Evolutionary conservation across 2,888 invertebrate genomes (phyloP).

Genomic region (Athalia rosae): DNA sequence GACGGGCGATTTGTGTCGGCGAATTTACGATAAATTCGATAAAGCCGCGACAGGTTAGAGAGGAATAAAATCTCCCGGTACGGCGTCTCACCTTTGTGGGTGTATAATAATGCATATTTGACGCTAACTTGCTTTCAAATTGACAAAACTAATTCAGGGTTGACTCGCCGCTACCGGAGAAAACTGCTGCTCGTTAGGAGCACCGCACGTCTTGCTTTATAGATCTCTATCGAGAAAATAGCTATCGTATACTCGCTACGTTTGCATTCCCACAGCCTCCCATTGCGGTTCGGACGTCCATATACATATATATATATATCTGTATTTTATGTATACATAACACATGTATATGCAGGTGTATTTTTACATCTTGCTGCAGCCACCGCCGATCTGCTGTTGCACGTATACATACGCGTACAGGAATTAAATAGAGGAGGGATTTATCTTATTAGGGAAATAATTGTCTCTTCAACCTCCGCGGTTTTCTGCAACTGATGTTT

Average conservation of each 20-base stretch:
- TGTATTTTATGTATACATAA: no score
- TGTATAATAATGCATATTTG: not conserved
- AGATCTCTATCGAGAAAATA: constrained; percentile 38
- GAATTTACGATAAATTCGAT: constrained; percentile 15
- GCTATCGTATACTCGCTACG: constrained; percentile 27
- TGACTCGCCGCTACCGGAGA: not conserved
- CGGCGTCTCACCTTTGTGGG: constrained; percentile 13
- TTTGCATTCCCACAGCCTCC: constrained; percentile 40
- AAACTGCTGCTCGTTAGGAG: constrained; percentile 35
- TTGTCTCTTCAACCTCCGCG: not conserved
- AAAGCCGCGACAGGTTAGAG: constrained; percentile 10
- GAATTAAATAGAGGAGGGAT: not conserved
- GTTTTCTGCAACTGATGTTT: not conserved
- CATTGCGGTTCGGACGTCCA: no score
- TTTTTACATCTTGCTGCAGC: no score
- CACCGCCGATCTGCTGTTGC: no score
- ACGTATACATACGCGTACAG: no score
- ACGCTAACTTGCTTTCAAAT: constrained; percentile 32
- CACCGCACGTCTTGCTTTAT: constrained; percentile 29
- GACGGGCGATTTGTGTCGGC: not conserved
- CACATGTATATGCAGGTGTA: no score
- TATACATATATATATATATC: no score
- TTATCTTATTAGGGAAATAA: constrained; percentile 33
- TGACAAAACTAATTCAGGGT: constrained; percentile 40
- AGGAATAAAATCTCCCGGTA: not conserved